A percentile compares a stretch with the other conserved stretches of the same genome.
Conservation (phyloP, 2,888 invertebrate species). For the Chirona hameri region DNA sequence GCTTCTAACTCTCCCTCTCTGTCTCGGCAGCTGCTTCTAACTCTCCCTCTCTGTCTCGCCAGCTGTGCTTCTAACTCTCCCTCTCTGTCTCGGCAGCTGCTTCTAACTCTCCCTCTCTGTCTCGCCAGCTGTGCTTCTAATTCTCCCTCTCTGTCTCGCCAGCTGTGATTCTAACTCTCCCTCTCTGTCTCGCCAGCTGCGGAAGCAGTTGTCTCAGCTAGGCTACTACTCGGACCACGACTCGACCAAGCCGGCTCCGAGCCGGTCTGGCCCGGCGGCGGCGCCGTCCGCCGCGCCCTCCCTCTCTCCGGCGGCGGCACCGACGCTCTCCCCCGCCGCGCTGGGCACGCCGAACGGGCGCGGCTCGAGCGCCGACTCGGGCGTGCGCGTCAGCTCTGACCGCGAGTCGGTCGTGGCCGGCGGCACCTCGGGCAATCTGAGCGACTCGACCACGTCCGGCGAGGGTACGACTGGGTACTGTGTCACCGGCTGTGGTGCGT, state of each 20-base stretch:
- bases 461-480: conserved; percentile 42
- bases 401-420: conserved; percentile 69
- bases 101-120: too few species aligned
- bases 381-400: conserved; percentile 78
- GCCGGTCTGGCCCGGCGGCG: conserved; percentile 36
- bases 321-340: conserved; percentile 37
- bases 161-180: too few species aligned
- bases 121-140: too few species aligned
- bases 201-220: conserved; percentile 62
- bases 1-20: too few species aligned
- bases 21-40: too few species aligned
- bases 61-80: too few species aligned
- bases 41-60: too few species aligned
- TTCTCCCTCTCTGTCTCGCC: too few species aligned
- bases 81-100: too few species aligned
- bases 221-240: conserved; percentile 83
- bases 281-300: conserved; percentile 32
- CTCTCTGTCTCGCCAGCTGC: conserved; percentile 48
- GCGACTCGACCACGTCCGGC: conserved; percentile 74
- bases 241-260: conserved; percentile 42
- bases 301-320: conserved; percentile 31
- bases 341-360: conserved; percentile 54
- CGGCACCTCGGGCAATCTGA: conserved; percentile 75
- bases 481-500: conserved; percentile 1
- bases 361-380: conserved; percentile 81